Base-by-base conservation (phyloP, 2,888 invertebrate species). In the Nomada fucata region DNA sequence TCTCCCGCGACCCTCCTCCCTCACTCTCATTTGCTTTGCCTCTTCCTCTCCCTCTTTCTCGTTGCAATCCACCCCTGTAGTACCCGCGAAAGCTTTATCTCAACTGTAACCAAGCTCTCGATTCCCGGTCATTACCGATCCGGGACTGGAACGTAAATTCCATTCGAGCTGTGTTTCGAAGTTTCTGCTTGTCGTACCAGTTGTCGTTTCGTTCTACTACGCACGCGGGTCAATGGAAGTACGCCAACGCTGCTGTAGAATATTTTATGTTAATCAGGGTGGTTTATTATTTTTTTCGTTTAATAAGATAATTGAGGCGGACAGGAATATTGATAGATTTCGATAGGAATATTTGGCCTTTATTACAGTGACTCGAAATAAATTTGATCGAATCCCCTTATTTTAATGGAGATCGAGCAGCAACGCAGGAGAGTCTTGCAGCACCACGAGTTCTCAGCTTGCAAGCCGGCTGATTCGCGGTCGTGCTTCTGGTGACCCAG, bases 91-190 rank as follows among this genome's bases (percentile, higher is more conserved):
- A 75, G 80, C 79, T 78, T 80, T 80, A 82, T 82, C 84, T 82
- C 82, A 63, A 71, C 82, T 64, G 68, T 44, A 60, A 65, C 79
- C 76, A 65, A 59, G 65, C 59, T 78, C 84, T 76, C 86, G 86
- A 86, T 86, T 86, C 63, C 63, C 70, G 80, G 71, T 86, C 79
- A 84, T 85, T 84, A 76, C 79, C 36, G 86, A 86, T 79, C 79
- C 64, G 70, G 75, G 42, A 10, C 13, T 20, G 4, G 50, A 52
- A 73, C 69, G 79, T 74, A 53, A 75, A 82, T 79, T 79, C 71
- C 53, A 82, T 79, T 68, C 75, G 59, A 80, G 23, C 63, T 44
- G 60, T 60, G 50, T 71, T 78, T 55, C 72, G 67, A 26, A 23
- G 76, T 73, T 71, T 79, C 86, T 76, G 55, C 78, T 86, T 80